phyloP scores from a whole-genome alignment of 2,113 vertebrate genomes.

The Etheostoma cragini region DNA sequence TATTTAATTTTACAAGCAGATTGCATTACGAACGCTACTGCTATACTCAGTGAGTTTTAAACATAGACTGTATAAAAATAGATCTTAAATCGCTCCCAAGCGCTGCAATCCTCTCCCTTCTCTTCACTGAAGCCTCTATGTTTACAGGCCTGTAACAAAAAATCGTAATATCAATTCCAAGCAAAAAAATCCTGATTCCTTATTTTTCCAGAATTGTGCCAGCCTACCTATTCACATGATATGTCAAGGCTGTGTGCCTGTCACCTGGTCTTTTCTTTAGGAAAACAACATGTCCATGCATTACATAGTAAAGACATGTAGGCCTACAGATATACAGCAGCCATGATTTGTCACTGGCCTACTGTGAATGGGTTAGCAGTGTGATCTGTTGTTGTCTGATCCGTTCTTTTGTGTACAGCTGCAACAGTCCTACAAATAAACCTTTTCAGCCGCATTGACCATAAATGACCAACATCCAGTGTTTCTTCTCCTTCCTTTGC shows the following conservation, averaged over 20 bases:
- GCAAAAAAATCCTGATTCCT: no score
- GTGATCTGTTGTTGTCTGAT: background rate
- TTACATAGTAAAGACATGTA: background rate
- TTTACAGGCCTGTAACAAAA: no score
- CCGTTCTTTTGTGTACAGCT: background rate
- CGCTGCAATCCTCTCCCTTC: no score
- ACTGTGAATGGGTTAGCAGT: background rate
- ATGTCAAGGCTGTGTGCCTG: background rate
- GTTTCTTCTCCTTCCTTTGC: background rate
- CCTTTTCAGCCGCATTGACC: background rate
- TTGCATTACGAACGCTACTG: no score
- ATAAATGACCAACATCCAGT: background rate
- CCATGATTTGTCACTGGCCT: conserved; percentile 5
- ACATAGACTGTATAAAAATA: no score
- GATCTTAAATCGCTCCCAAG: no score
- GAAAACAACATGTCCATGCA: background rate
- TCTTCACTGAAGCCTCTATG: no score
- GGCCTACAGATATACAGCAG: background rate
- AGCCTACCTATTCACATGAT: background rate
- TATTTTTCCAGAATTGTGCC: no score
- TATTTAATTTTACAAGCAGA: no score
- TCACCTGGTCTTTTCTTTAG: no score
- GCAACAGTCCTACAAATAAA: conserved; percentile 1
- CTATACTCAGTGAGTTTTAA: no score
- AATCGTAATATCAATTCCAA: no score